Evolutionary conservation across 2,113 vertebrate genomes (phyloP).

Genomic region (Zosterops borbonicus): DNA sequence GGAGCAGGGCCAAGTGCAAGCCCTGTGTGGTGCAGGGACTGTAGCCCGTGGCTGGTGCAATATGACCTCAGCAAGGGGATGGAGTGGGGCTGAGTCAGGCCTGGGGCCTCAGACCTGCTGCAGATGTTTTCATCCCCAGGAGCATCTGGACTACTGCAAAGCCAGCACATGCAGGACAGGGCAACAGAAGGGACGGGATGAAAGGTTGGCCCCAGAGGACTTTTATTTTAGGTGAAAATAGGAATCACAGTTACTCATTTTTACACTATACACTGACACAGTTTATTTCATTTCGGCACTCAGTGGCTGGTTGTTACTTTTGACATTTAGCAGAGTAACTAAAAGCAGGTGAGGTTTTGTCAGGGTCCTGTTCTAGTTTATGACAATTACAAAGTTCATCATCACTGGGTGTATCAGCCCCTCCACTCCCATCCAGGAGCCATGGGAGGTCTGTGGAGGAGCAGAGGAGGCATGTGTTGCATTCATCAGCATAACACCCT

Average conservation of each 20-base stretch:
- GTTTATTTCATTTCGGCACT: neutral
- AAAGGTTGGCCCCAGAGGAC: neutral
- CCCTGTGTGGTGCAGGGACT: neutral
- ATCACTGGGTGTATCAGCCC: fast-evolving
- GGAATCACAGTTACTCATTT: neutral
- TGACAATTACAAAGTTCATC: neutral
- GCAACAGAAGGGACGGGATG: fast-evolving
- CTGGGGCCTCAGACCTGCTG: neutral
- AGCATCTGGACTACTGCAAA: neutral
- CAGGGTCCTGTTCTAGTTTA: neutral
- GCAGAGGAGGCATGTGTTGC: fast-evolving
- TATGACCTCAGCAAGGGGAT: fast-evolving
- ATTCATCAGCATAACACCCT: neutral
- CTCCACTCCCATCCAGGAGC: neutral
- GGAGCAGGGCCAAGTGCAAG: neutral
- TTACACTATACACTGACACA: neutral
- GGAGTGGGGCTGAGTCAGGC: fast-evolving
- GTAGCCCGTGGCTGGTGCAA: fast-evolving
- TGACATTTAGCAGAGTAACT: neutral
- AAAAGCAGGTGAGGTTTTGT: neutral
- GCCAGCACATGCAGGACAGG: neutral
- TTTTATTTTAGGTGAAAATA: neutral
- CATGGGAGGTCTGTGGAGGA: fast-evolving
- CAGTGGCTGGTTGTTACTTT: neutral
- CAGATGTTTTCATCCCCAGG: neutral